A percentile compares a stretch with the other conserved stretches of the same genome.
phyloP scores from a whole-genome alignment of 1,140 invertebrate species.

The Philotrypesis tridentata region DNA sequence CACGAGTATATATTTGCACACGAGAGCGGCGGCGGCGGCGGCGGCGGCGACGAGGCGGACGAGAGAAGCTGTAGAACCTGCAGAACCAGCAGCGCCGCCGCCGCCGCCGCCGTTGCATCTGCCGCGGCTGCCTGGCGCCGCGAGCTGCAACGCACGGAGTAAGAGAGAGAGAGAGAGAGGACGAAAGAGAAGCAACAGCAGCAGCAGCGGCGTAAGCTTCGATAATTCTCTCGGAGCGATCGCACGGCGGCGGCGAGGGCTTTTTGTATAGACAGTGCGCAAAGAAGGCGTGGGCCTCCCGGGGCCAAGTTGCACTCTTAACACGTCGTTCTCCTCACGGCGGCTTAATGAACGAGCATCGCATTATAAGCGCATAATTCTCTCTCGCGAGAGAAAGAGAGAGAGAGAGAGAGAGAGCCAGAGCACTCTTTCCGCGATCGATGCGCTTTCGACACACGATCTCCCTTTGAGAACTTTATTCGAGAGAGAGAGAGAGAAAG shows the following conservation, averaged over 20 bases:
- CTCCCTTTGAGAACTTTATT: conserved; percentile 41
- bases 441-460: conserved; percentile 4
- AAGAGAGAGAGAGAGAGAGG: background rate
- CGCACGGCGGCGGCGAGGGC: background rate
- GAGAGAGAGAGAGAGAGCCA: too few species aligned
- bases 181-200: background rate
- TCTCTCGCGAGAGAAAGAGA: too few species aligned
- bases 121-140: conserved; percentile 36
- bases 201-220: conserved; percentile 10
- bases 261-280: background rate
- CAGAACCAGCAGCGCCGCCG: conserved; percentile 20
- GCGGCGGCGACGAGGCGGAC: background rate
- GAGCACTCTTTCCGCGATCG: conserved; percentile 21
- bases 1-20: background rate
- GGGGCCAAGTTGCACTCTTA: conserved; percentile 22
- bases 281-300: conserved; percentile 35
- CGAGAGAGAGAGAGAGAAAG: background rate
- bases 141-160: background rate
- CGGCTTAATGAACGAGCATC: conserved; percentile 46
- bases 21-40: background rate
- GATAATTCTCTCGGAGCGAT: background rate
- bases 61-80: conserved; percentile 29
- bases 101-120: conserved; percentile 30
- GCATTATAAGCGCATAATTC: conserved; percentile 49
- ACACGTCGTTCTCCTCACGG: conserved; percentile 34